Base-by-base conservation (phyloP, 2,113 vertebrate genomes). In the Arothron firmamentum region DNA sequence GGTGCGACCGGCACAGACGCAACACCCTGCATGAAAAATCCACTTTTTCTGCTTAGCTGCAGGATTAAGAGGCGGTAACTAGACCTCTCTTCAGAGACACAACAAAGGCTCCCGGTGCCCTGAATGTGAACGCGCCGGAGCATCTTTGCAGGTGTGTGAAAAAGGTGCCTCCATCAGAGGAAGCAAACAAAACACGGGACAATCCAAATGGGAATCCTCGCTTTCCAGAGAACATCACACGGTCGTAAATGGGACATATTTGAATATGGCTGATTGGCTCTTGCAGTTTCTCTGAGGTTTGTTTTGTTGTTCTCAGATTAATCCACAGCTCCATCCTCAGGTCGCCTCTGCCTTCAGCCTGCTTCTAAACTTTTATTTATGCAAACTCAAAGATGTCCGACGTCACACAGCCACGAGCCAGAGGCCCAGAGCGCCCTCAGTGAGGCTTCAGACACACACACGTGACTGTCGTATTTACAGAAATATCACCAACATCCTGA, bases 281-380 rank as follows among this genome's bases (percentile, higher is more conserved):
- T 56, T 25, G 56, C 74, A 57, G 65, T 70, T 81, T 64, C 47
- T 60, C 43, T 60, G 52, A 68, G 54, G 70, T 72, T 67, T 51
- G 48, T 67, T 51, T 48, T 65, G 48, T 63, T 59, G 62, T 47
- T 72, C 71, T 67, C 57, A 53, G 65, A 76, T 83, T 78, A 83
- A 58, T 62, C 67, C 65, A 69, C 63, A 72, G 70, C 79, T 77
- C 77, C 77, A 80, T 80, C 72, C 67, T 72, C 75, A 71, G 79
- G 77, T 71, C 16, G 42, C 59, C 46, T 56, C 23, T 46, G 42
- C 59, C 52, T 65, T 75, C 56, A 46, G 59, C 23, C 50, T 58
- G 67, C 61, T 74, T 65, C 14, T 19, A 67, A 65, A 62, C 54
- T 42, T 74, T 74, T 79, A 79, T 85, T 78, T 72, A 79, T 78